Evolutionary conservation across 1,140 invertebrate genomes (phyloP).

Genomic region (Colletes latitarsis): DNA sequence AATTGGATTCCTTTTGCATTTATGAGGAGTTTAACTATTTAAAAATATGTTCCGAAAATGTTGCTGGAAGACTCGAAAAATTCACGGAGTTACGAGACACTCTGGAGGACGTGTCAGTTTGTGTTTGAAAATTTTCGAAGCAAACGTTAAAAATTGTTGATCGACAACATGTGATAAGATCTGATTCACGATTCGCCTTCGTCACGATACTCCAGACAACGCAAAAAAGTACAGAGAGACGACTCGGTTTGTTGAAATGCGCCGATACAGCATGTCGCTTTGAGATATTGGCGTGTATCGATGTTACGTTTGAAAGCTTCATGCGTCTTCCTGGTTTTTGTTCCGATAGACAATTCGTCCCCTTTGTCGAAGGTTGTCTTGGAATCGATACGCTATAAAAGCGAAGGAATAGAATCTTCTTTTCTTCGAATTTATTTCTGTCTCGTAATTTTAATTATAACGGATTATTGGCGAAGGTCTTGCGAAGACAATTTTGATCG

Average conservation of each 20-base stretch:
- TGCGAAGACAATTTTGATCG: too few relatives aligned
- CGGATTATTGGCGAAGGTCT: too few relatives aligned
- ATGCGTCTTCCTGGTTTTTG: conserved; percentile 9
- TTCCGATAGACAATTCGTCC: conserved; percentile 2
- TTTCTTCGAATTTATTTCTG: neutral
- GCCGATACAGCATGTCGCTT: conserved; percentile 1
- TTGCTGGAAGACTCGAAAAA: too few relatives aligned
- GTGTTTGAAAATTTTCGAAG: too few relatives aligned
- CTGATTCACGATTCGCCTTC: conserved; percentile 6
- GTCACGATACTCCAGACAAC: neutral
- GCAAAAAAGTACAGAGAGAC: conserved; percentile 22
- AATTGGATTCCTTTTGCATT: too few relatives aligned
- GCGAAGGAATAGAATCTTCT: neutral
- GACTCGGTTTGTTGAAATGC: conserved; percentile 13
- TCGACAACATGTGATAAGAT: neutral
- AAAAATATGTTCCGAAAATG: too few relatives aligned
- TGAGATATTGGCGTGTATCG: conserved; percentile 12
- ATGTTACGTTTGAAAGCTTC: neutral
- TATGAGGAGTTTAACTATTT: too few relatives aligned
- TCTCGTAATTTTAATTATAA: neutral
- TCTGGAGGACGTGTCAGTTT: too few relatives aligned
- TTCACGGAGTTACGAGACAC: too few relatives aligned
- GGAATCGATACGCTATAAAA: neutral
- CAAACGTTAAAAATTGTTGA: too few relatives aligned
- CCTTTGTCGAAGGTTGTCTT: neutral